A percentile compares a stretch with the other conserved stretches of the same genome.
Evolutionary conservation across 2,888 invertebrate genomes (phyloP).

Genomic region (Nemapogon koenigi): DNA sequence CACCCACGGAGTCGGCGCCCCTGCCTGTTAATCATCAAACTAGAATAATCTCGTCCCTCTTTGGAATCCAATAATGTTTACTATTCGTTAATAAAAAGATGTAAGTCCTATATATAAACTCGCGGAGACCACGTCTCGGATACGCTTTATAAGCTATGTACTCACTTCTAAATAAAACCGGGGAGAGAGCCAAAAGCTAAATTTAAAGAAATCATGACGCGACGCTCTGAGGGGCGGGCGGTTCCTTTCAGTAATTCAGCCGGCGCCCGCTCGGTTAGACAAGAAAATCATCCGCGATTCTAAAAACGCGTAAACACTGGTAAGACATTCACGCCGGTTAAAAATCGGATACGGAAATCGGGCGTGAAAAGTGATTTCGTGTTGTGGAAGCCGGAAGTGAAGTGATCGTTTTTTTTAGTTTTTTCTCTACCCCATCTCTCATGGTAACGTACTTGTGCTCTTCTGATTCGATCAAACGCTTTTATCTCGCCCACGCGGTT

Average conservation of each 20-base stretch:
- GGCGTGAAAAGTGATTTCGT: constrained; percentile 52
- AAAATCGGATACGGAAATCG: constrained; percentile 27
- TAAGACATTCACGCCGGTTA: constrained; percentile 37
- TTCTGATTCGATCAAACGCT: too few relatives aligned
- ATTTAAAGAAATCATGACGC: constrained; percentile 48
- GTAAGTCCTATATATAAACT: constrained; percentile 61
- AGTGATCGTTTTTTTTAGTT: too few relatives aligned
- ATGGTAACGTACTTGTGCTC: too few relatives aligned
- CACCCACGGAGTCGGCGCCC: too few relatives aligned
- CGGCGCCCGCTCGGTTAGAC: constrained; percentile 44
- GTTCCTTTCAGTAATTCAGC: constrained; percentile 58
- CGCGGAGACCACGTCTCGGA: constrained; percentile 54
- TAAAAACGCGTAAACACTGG: constrained; percentile 36
- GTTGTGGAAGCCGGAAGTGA: too few relatives aligned
- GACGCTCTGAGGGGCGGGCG: constrained; percentile 45
- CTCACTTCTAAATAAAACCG: constrained; percentile 65
- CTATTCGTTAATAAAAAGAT: constrained; percentile 58
- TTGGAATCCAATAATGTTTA: constrained; percentile 26
- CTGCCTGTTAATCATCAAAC: too few relatives aligned
- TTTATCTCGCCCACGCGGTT: too few relatives aligned
- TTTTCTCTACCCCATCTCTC: too few relatives aligned
- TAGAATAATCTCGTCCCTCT: too few relatives aligned
- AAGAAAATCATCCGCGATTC: constrained; percentile 47
- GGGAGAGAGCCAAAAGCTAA: constrained; percentile 72
- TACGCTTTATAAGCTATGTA: constrained; percentile 62